Evolutionary conservation across 2,888 invertebrate genomes (phyloP), one percentile per base, ranked within the genome.

Genomic region (Drosophila siamana): DNA sequence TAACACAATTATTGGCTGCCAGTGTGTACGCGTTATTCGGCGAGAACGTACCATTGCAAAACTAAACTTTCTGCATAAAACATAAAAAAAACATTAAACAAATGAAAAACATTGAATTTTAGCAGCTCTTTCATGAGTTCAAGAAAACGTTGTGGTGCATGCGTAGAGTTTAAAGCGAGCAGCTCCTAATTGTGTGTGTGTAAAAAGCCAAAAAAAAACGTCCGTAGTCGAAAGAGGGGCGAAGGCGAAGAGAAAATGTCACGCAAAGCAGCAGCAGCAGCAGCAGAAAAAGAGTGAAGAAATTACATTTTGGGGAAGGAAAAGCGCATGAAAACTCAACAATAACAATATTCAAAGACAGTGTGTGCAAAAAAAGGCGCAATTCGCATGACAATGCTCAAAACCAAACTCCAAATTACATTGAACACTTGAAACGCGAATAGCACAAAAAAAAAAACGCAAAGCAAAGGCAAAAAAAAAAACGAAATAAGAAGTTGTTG

Each of bases 221-320:
- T 61, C 65, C 63, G 40, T 62, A 57, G 51, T 44, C 60, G 44
- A 64, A 84, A 67, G 78, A 84, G 84, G 72, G 88, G 74, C 79
- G 83, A 74, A 86, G 86, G 63, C 70, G 68, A 76, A 81, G 81
- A 89, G 86, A 86, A 86, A 89, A 89, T 86, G 89, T 86, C 86
- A 86, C 86, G 86, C 89, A 86, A 78, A 88, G 89, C 73, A 86
- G 86, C 79, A 86, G 70, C 67, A 86, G 85, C 70, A 86, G 86
- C 69, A 84, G 85, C 78, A 83, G 65, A 83, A 88, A 86, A 81
- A 85, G 75, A 89, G 86, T 89, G 83, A 89, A 86, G 87, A 86
- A 79, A 78, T 87, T 75, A 72, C 73, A 77, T 78, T 70, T 86
- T 78, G 68, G 59, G 72, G 69, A 78, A 67, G 78, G 69, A 79